A percentile compares a stretch with the other conserved stretches of the same genome.
phyloP scores from a whole-genome alignment of 2,888 invertebrate genomes.

The Invenusta paracnida region DNA sequence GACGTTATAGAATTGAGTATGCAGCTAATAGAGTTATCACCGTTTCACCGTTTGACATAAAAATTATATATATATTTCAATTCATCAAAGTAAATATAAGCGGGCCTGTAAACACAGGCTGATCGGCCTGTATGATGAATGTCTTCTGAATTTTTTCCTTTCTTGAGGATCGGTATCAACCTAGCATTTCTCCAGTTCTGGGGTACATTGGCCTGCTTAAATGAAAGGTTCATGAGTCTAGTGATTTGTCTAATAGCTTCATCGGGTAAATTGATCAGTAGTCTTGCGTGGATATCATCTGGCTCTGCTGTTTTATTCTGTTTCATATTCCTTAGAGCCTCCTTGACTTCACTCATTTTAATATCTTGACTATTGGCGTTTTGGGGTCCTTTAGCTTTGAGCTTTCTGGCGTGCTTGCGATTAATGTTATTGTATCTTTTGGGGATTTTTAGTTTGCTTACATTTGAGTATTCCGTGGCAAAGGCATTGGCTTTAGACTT shows the following conservation, averaged over 20 bases:
- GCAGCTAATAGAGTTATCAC: too few species aligned
- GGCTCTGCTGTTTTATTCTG: not conserved
- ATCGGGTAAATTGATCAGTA: not conserved
- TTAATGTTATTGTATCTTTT: not conserved
- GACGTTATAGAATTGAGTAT: too few species aligned
- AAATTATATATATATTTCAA: too few species aligned
- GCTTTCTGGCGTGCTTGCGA: not conserved
- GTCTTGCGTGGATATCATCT: not conserved
- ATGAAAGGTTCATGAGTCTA: not conserved
- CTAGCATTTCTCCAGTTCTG: constrained; percentile 14
- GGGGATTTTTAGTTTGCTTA: not conserved
- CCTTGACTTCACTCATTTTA: not conserved
- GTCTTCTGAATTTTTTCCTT: not conserved
- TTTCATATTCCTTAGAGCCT: not conserved
- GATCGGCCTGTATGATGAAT: not conserved
- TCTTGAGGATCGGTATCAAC: not conserved
- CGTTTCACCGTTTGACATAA: too few species aligned
- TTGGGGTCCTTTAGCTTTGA: not conserved
- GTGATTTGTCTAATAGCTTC: not conserved
- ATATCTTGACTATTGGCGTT: not conserved
- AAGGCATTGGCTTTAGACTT: not conserved
- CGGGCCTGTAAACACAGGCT: too few species aligned
- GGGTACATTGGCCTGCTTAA: not conserved
- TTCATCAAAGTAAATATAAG: too few species aligned
- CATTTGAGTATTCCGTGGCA: not conserved